Base-by-base conservation (phyloP, 92 coral and sea anemone species). In the Anthopleura xanthogrammica region DNA sequence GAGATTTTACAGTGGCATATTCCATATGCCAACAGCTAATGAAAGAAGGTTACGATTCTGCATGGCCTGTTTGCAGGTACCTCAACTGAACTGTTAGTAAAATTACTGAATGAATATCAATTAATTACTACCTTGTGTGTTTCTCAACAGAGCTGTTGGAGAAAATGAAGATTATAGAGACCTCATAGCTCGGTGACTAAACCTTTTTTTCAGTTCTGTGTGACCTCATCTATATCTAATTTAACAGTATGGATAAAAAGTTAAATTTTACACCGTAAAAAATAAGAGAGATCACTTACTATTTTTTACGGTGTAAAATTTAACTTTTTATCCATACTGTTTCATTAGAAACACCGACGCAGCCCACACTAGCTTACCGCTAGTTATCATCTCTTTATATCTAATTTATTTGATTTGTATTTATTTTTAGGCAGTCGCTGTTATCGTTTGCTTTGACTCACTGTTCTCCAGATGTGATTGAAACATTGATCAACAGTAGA, bases 31-130 rank as follows among this genome's bases (percentile, higher is more conserved):
- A 88, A 39, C 91, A 87, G 70, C 84, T 95, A 50, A 90, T 92
- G 43, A 65, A 83, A 58, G 91, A 89, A 42, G 96, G 91, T 39
- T 90, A 91, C 41, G 60, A 75, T 75, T 84, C 95, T 24, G 91
- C 89, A 13, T 95, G 98, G 98, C 87, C 84, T 41, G 90, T 95
- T 22, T 95, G 98, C 91, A 91, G 98, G 98, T 95, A 54, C 14
- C 3, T 12, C 11, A 2, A 54, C 58, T 8, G 0, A 8, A 12
- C 14, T 11, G 58, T 14, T 9, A 54, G 36, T 29, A 29, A 29
- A 29, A 29, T 29, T 3, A 17, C 8, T 12, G 16, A 56, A 56
- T 56, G 16, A 56, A 19, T 17, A 58, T 16, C 5, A 58, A 20
- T 62, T 20, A 23, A 62, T 20, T 16, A 60, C 36, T 54, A 16